Percentiles rank a stretch among this genome's conserved stretches.
Conservation (phyloP, 2,888 invertebrate genomes). For the Tenodera sinensis region DNA sequence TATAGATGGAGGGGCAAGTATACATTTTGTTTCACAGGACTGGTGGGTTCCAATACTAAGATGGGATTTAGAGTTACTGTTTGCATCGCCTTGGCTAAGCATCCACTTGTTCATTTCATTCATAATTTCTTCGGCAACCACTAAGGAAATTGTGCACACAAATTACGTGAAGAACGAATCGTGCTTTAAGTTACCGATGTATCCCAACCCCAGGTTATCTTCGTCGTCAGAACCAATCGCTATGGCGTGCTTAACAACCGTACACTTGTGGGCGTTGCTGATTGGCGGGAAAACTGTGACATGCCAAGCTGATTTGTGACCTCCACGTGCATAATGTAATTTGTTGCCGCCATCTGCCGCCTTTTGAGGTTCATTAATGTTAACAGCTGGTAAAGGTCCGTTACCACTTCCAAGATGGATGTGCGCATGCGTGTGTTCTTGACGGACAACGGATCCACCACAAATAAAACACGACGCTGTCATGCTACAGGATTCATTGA, state of each 20-base stretch:
- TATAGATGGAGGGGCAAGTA: too few species aligned
- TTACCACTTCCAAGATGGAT: neutral
- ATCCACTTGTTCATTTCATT: neutral
- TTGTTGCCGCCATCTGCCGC: neutral
- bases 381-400: neutral
- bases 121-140: neutral
- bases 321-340: neutral
- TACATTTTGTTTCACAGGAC: too few species aligned
- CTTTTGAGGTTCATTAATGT: neutral
- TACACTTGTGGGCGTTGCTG: neutral
- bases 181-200: neutral
- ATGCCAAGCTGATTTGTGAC: neutral
- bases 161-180: neutral
- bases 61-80: too few species aligned
- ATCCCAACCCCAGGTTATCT: neutral
- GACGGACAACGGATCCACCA: neutral
- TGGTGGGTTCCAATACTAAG: too few species aligned
- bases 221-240: neutral
- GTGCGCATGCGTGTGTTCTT: neutral
- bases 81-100: too few species aligned
- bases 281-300: neutral
- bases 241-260: neutral
- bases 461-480: too few species aligned
- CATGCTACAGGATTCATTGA: too few species aligned
- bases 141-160: neutral